Evolutionary conservation across 1,140 invertebrate species (phyloP), one percentile per base, ranked within the genome.

Genomic region (Magallana gigas): DNA sequence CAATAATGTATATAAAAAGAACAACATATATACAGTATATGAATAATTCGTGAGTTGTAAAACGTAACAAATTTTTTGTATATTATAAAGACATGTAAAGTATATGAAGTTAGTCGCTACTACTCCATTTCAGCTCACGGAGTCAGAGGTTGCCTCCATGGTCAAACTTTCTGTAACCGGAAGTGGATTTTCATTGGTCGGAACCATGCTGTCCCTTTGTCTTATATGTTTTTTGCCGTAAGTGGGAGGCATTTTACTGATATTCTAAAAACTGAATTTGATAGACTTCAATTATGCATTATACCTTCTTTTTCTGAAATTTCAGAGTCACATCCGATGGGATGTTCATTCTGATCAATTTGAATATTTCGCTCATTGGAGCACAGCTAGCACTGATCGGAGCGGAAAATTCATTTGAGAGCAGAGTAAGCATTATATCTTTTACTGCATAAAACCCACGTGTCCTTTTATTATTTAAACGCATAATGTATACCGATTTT

Each of bases 221-320:
- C 87, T 92, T 29, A 85, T 92, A 60, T 92, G 91, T 85, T 92
- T 91, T 60, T 86, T 92, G 14, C 91, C 91, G 91, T 92, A 86
- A 90, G 91, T 89, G 29, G 18, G 58, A 14, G 8, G 1, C n/a
- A 84, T 71, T 18, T 81, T 56, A 23, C 11, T 57, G 8, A 58
- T 1, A 0, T 83, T 36, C 18, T 23, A 57, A n/a, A 48, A 83
- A 83, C 57, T 16, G 4, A 14, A 23, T 71, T 11, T 4, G 9
- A 36, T 29, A 8, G 23, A 4, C 9, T 29, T 4, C 11, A 71
- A 71, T 36, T 36, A 71, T 12, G 8, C 8, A 12, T 7, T 36
- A 4, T 12, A 11, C 11, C 36, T 8, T 71, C 36, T 23, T 71
- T 71, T 11, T 8, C 6, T 71, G 23, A 11, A 29, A 23, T 85